Evolutionary conservation across 2,113 vertebrate genomes (phyloP).

Genomic region (Pomatostomus ruficeps): DNA sequence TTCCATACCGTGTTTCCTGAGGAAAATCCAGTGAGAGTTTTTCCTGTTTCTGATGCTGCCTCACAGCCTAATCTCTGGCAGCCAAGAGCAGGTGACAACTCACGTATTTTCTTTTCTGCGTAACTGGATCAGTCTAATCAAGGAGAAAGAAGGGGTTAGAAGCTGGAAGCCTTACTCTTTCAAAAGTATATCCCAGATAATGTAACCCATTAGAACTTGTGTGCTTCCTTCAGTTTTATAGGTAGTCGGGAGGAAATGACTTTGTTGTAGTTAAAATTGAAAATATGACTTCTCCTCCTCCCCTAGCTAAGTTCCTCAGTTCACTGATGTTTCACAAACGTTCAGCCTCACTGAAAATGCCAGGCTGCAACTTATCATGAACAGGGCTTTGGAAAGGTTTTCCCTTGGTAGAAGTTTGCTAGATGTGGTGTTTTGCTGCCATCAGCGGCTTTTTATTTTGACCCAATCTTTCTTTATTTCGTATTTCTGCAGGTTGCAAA

Average conservation of each 20-base stretch:
- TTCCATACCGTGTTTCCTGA: neutral
- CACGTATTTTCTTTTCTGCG: neutral
- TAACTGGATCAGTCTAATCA: neutral
- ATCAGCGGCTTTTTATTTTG: neutral
- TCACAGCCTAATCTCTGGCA: neutral
- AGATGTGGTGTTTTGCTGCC: neutral
- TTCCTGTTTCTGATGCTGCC: neutral
- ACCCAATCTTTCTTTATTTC: neutral
- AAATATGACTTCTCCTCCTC: neutral
- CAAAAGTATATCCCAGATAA: neutral
- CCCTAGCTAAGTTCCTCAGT: neutral
- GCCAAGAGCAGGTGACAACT: neutral
- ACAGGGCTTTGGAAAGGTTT: neutral
- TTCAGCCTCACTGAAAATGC: neutral
- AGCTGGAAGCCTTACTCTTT: neutral
- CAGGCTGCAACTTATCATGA: neutral
- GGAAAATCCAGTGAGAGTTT: neutral
- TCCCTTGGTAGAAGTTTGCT: neutral
- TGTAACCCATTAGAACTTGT: neutral
- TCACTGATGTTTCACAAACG: neutral
- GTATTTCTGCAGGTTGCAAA: constrained; percentile 77
- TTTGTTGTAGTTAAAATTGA: neutral
- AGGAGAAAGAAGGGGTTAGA: neutral
- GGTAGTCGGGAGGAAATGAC: neutral
- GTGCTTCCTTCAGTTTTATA: neutral